Evolutionary conservation across 2,113 vertebrate genomes (phyloP).

Genomic region (Aspiorhynchus laticeps): DNA sequence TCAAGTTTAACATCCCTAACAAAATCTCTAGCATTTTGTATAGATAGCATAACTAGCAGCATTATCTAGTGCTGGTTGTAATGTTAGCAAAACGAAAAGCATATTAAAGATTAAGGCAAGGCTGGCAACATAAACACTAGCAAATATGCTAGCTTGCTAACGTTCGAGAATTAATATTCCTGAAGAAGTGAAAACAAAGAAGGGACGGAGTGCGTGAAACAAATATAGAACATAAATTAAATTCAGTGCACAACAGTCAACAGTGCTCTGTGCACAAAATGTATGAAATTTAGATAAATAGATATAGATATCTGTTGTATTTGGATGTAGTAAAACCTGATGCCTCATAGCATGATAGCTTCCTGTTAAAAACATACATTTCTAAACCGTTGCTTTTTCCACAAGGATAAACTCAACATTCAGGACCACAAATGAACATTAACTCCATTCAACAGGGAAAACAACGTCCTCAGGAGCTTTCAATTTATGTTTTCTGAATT

Average conservation of each 20-base stretch:
- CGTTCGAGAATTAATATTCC: background rate
- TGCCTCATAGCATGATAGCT: slow-evolving; percentile 40
- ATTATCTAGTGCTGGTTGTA: background rate
- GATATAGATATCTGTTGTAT: slow-evolving; percentile 31
- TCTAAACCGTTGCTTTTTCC: slow-evolving; percentile 20
- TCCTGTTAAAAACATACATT: slow-evolving; percentile 38
- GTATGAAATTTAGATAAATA: slow-evolving; percentile 48
- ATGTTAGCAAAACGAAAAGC: background rate
- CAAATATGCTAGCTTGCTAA: slow-evolving; percentile 6
- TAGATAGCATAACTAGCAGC: background rate
- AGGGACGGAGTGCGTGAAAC: slow-evolving; percentile 6
- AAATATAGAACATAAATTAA: slow-evolving; percentile 26
- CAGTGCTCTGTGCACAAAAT: background rate
- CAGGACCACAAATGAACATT: slow-evolving; percentile 33
- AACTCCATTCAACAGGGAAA: slow-evolving; percentile 27
- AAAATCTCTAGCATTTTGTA: background rate
- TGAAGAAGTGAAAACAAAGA: background rate
- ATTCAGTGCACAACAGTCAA: background rate
- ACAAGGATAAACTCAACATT: slow-evolving; percentile 36
- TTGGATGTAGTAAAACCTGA: slow-evolving; percentile 52
- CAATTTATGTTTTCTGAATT: slow-evolving; percentile 11
- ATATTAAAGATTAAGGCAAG: background rate
- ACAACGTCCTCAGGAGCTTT: slow-evolving; percentile 2
- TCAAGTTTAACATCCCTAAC: background rate
- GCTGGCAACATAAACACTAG: background rate